Base-by-base conservation (phyloP, 2,888 invertebrate species). In the Reticulitermes lucifugus region DNA sequence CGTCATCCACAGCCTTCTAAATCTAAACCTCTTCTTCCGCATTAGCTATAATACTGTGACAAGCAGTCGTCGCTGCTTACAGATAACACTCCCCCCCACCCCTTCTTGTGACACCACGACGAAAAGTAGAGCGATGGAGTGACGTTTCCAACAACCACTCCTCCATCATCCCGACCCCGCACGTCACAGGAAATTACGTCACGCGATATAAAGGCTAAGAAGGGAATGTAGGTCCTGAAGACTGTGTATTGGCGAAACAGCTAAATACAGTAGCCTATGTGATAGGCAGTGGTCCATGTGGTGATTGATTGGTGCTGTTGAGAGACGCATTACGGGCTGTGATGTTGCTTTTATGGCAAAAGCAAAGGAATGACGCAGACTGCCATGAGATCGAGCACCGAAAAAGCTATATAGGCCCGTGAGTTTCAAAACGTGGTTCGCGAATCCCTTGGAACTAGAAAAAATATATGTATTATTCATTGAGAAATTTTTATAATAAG, bases 181-280 rank as follows among this genome's bases (percentile, higher is more conserved):
- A 75, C 65, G 79, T 84, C 60, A 60, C 77, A 25, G 84, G 60
- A 84, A 79, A 84, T 84, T 84, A 60, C 79, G 79, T 79, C 84
- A 84, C 51, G 46, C 65, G 35, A 7, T 73, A 73, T 73, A 73
- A 73, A 73, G 25, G 73, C 21, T 35, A 21, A 73, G 77, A 46
- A 77, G 35, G 46, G 46, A 77, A n/a, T 46, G 7, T 14, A 51
- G 77, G 46, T n/a, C 2, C 65, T 25, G 65, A n/a, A 65, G 65
- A 25, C 65, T 12, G 14, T n/a, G 71, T 71, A 71, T 71, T 43
- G 43, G 77, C 41, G 46, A n/a, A 46, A n/a, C 46, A 77, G n/a
- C 46, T 35, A 41, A 46, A 77, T 46, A 46, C 41, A 46, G 77
- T 77, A 35, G 18, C 10, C 12, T 12, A 46, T 46, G 51, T n/a